Evolutionary conservation across 2,113 vertebrate genomes (phyloP).

Genomic region (Pelecanoides urinatrix): DNA sequence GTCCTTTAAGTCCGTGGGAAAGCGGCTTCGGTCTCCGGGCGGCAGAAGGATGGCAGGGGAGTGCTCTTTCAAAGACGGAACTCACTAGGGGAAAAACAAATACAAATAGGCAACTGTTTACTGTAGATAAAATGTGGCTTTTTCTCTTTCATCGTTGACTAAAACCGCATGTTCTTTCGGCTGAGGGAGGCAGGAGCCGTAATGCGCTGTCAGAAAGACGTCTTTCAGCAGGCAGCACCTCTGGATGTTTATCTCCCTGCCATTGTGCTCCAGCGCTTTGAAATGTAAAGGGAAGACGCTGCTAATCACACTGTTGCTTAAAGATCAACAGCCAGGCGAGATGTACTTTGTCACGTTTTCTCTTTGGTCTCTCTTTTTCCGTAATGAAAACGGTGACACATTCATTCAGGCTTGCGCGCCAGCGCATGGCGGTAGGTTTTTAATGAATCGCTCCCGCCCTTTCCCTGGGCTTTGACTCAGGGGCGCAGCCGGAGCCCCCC

Average conservation of each 20-base stretch:
- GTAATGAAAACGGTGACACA: conserved; percentile 45
- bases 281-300: conserved; percentile 36
- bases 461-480: not conserved
- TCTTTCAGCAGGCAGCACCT: conserved; percentile 43
- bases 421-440: not conserved
- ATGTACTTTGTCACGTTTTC: conserved; percentile 51
- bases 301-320: conserved; percentile 55
- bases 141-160: conserved; percentile 46
- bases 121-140: conserved; percentile 11
- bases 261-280: conserved; percentile 38
- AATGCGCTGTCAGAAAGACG: conserved; percentile 21
- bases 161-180: conserved; percentile 24
- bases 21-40: not conserved
- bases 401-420: not conserved
- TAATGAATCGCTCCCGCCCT: not conserved
- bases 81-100: not conserved
- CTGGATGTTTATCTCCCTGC: conserved; percentile 55
- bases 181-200: not conserved
- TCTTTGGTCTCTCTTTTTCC: conserved; percentile 45
- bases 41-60: not conserved
- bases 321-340: conserved; percentile 55
- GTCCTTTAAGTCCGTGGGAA: not conserved
- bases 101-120: conserved; percentile 34
- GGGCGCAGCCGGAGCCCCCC: not conserved
- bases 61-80: not conserved